phyloP scores from a whole-genome alignment of 2,797 vertebrate species.

The Poecilia picta region DNA sequence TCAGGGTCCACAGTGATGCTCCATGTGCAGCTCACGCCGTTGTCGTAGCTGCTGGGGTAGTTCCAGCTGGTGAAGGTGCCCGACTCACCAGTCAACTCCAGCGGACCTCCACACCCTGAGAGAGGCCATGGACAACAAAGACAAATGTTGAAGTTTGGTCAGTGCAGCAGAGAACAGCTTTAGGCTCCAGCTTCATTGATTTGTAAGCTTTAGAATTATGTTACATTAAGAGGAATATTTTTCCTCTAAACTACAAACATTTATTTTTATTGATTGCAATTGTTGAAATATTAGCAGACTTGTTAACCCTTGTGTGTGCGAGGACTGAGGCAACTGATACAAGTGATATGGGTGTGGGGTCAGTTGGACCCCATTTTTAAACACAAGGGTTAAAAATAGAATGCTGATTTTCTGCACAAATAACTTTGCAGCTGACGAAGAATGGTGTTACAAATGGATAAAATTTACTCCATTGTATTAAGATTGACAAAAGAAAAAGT shows the following conservation, averaged over 20 bases:
- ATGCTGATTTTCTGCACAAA: background rate
- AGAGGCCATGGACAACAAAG: constrained; percentile 23
- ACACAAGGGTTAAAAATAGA: background rate
- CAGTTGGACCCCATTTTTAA: too few species aligned
- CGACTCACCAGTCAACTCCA: constrained; percentile 67
- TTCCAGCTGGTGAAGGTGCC: constrained; percentile 80
- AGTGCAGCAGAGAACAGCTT: background rate
- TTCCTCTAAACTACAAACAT: background rate
- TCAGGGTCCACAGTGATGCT: constrained; percentile 77
- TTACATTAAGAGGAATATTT: background rate
- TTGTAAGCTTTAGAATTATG: background rate
- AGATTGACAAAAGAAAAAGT: constrained; percentile 6
- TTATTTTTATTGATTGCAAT: background rate
- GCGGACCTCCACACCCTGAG: constrained; percentile 69
- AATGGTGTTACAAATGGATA: background rate
- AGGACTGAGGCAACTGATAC: too few species aligned
- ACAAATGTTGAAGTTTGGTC: background rate
- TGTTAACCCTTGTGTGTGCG: too few species aligned
- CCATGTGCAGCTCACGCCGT: constrained; percentile 79
- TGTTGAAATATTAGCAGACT: background rate
- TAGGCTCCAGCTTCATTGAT: background rate
- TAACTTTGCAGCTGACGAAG: background rate
- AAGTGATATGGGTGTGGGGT: too few species aligned
- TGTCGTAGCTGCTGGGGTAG: constrained; percentile 79
- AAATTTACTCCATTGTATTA: constrained; percentile 9